phyloP scores from a whole-genome alignment of 2,888 invertebrate species.

The Ommatoiulus sabulosus region DNA sequence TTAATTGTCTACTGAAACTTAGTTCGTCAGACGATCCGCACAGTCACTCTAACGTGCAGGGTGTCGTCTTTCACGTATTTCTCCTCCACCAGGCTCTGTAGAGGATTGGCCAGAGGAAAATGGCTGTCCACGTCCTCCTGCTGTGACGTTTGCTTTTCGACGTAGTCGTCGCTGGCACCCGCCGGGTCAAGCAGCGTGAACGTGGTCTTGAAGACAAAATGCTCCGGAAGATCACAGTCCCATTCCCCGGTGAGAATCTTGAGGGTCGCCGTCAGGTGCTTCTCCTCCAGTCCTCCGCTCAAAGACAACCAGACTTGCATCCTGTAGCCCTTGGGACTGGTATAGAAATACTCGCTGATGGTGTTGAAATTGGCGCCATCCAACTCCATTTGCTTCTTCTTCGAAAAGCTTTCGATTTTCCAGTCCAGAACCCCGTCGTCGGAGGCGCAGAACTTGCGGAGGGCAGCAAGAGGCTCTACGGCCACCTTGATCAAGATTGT shows the following conservation, averaged over 20 bases:
- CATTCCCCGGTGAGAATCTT: not conserved
- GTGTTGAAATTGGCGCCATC: not conserved
- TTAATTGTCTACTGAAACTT: not conserved
- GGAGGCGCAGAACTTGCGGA: not conserved
- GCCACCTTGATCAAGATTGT: not conserved
- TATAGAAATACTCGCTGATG: not conserved
- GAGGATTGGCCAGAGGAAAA: not conserved
- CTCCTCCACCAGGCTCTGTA: not conserved
- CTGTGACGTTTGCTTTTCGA: not conserved
- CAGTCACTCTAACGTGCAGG: not conserved
- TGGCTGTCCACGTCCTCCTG: slow-evolving; percentile 34
- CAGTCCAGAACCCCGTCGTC: not conserved
- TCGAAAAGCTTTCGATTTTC: slow-evolving; percentile 2
- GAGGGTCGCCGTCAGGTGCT: not conserved
- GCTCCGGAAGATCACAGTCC: slow-evolving; percentile 8
- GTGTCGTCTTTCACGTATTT: not conserved
- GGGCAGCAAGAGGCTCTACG: slow-evolving; percentile 2
- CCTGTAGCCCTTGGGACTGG: slow-evolving; percentile 18
- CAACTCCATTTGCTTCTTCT: slow-evolving; percentile 42
- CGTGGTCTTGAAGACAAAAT: not conserved
- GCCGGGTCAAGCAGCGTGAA: not conserved
- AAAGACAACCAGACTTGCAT: not conserved
- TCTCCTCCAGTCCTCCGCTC: not conserved
- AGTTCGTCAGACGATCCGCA: not conserved
- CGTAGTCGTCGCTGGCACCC: not conserved